Base-by-base conservation (phyloP, 2,797 vertebrate species). In the Sebastes paucispinis region DNA sequence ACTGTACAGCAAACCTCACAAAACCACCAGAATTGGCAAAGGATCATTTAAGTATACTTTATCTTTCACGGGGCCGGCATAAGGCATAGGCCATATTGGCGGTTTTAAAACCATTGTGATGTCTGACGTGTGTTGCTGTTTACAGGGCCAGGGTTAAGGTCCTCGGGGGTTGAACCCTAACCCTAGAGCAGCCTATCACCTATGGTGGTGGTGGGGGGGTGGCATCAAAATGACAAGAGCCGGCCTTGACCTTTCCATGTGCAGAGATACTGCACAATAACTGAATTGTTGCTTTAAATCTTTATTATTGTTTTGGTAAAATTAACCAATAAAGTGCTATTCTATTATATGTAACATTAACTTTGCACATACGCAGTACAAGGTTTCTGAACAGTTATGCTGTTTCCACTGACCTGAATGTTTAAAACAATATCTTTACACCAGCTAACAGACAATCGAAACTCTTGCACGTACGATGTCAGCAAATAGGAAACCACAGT, bases 401-500 rank as follows among this genome's bases (percentile, higher is more conserved):
- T 27, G 22, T 75, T 67, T 69, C 13, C 9, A 67, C 25, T 31
- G 58, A 76, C 8, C 20, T 50, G 22, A 47, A 60, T 29, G 3
- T 43, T 8, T 14, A 11, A 8, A 63, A 34, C 6, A 29, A 2
- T 29, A 50, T 52, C 20, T 32, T 0, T 4, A 58, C 9, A 82
- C 70, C 73, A 59, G 32, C 22, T 47, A 13, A 31, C 34, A 24
- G 6, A n/a, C 12, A 18, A 1, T 58, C 12, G 8, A 3, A 29
- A 25, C 4, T 24, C 4, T 5, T 47, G 14, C 36, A 25, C 5
- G 3, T 18, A 52, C 25, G 47, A 34, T 62, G 54, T 86, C 47
- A 54, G 73, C 58, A 3, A 5, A 24, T 22, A 50, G 55, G 57
- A 87, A 88, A 89, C 87, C 83, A 72, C 84, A 77, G 5, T 12